Evolutionary conservation across 2,888 invertebrate species (phyloP).

Genomic region (Oligia fasciuncula): DNA sequence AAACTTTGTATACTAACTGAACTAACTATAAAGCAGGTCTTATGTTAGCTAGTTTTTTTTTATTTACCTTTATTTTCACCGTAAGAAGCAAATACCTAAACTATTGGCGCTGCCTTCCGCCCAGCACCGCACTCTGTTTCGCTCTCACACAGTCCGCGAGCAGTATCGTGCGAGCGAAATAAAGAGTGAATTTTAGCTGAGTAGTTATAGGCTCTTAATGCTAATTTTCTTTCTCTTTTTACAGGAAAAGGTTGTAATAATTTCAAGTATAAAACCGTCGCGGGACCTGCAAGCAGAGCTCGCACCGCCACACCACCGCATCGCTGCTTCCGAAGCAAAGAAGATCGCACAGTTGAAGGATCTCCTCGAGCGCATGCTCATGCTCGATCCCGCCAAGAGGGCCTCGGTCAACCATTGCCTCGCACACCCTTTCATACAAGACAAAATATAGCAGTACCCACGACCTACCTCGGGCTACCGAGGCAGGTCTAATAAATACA

Average conservation of each 20-base stretch:
- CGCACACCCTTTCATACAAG: constrained; percentile 98
- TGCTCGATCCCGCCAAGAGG: constrained; percentile 97
- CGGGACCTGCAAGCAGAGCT: constrained; percentile 97
- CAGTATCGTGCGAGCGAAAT: no score
- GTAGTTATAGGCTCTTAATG: background rate
- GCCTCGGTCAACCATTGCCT: constrained; percentile 98
- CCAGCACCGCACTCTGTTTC: no score
- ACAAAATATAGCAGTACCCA: constrained; percentile 92
- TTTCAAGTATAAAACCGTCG: constrained; percentile 96
- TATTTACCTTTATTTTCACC: no score
- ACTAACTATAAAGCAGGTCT: no score
- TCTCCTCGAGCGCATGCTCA: constrained; percentile 96
- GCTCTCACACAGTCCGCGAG: no score
- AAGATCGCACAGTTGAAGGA: constrained; percentile 98
- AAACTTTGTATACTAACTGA: no score
- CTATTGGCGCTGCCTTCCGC: no score
- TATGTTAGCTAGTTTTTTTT: no score
- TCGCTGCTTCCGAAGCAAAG: constrained; percentile 96
- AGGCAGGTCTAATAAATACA: constrained; percentile 26
- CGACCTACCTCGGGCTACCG: constrained; percentile 5
- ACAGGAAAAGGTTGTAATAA: constrained; percentile 99
- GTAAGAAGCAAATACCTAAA: no score
- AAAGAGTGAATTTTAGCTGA: no score
- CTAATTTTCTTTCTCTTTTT: constrained; percentile 67
- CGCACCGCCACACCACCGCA: constrained; percentile 94